Base-by-base conservation (phyloP, 2,888 invertebrate genomes). In the Torymus auratus region DNA sequence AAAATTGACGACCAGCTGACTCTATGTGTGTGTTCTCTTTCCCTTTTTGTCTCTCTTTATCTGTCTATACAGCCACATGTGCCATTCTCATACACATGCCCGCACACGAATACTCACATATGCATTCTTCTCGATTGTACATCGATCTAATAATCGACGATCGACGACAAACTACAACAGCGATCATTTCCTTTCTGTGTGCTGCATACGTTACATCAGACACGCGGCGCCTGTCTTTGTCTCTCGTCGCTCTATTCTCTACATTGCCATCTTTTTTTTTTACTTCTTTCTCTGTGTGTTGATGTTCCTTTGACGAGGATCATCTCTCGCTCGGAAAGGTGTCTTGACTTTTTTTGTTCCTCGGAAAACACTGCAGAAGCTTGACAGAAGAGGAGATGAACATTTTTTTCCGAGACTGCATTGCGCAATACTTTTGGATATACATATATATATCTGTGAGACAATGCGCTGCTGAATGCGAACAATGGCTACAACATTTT, bases 101-200 rank as follows among this genome's bases (percentile, higher is more conserved):
- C 13, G 13, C 58, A 14, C 58, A 64, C 61, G 76, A 62, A 28
- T 28, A 28, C 7, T 0, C 7, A 28, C 7, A 3, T 2, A 28
- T 28, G 28, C 28, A 28, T 28, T 41, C 69, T 69, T 80, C 64
- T 55, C 52, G 20, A 62, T 52, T 65, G 28, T 28, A 28, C 28
- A 69, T 73, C 58, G 64, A 77, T 65, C 77, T 69, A 81, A 74
- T 78, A 74, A 73, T 78, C 73, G 53, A 70, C 70, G 64, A 81
- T 78, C 71, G 65, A 20, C 61, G 20, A 70, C 28, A 2, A 28
- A 67, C 74, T 71, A 23, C 23, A 41, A 41, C 68, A 79, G 50
- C 77, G 61, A 81, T 70, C 64, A 69, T 79, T 69, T 71, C 52
- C 73, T 82, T 60, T 64, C 52, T 56, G 75, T 20, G 58, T 14